A percentile compares a stretch with the other conserved stretches of the same genome.
phyloP scores from a whole-genome alignment of 2,113 vertebrate species.

The Gorsachius goisagi region DNA sequence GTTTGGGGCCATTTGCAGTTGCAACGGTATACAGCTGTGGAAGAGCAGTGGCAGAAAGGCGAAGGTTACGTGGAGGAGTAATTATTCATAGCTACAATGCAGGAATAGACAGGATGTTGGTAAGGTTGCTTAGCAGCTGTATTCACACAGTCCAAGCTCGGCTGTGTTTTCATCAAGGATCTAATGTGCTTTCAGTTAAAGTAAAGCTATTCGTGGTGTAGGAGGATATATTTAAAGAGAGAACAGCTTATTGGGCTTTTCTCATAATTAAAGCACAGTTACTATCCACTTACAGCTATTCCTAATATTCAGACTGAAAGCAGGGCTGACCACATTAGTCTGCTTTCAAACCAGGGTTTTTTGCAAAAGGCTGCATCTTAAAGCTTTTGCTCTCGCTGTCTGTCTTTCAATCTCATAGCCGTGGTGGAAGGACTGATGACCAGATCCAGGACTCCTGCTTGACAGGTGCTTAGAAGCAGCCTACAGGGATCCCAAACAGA shows the following conservation, averaged over 20 bases:
- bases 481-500: neutral
- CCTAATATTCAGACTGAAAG: neutral
- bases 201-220: neutral
- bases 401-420: neutral
- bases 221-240: neutral
- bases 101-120: neutral
- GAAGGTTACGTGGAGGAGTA: neutral
- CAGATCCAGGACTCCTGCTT: neutral
- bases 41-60: neutral
- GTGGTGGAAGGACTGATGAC: neutral
- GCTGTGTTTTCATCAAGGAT: neutral
- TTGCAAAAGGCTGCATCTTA: neutral
- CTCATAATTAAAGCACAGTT: neutral
- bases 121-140: conserved; percentile 47
- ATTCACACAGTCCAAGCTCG: neutral
- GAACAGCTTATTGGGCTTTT: neutral
- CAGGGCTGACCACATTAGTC: neutral
- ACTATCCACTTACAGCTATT: neutral
- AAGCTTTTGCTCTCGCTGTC: neutral
- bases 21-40: neutral
- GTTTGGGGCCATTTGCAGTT: neutral
- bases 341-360: neutral
- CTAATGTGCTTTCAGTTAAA: neutral
- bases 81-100: neutral
- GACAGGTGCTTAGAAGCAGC: neutral